Evolutionary conservation across 2,113 vertebrate species (phyloP).

Genomic region (Pantherophis guttatus): DNA sequence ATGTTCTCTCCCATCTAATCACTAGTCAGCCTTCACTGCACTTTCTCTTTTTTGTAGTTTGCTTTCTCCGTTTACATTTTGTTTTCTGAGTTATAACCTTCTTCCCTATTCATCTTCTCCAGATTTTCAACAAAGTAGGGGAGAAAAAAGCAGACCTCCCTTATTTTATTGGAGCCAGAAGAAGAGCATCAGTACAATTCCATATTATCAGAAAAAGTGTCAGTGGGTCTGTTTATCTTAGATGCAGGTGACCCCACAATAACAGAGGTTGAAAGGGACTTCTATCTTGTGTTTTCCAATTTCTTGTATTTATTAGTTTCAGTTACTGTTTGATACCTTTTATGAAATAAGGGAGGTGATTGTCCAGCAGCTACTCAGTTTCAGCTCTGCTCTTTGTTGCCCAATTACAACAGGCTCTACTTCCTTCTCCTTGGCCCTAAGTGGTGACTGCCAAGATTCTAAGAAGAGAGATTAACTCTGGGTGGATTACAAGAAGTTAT

Average conservation of each 20-base stretch:
- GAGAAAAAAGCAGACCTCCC: neutral
- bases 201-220: neutral
- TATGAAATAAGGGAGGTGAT: neutral
- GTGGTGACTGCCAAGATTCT: neutral
- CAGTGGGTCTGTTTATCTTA: neutral
- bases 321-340: neutral
- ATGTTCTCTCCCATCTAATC: neutral
- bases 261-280: neutral
- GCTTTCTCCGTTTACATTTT: neutral
- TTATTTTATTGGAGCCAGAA: neutral
- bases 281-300: neutral
- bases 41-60: neutral
- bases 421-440: neutral
- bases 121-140: neutral
- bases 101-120: neutral
- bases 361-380: neutral
- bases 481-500: no score
- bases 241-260: neutral
- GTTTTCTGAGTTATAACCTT: neutral
- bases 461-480: neutral
- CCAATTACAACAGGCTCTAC: neutral
- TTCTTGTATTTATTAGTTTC: neutral
- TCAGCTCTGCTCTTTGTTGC: neutral
- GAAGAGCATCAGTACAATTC: neutral
- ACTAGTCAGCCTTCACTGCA: neutral